Conservation (phyloP, 2,113 vertebrate species). For the Bagarius yarrelli region DNA sequence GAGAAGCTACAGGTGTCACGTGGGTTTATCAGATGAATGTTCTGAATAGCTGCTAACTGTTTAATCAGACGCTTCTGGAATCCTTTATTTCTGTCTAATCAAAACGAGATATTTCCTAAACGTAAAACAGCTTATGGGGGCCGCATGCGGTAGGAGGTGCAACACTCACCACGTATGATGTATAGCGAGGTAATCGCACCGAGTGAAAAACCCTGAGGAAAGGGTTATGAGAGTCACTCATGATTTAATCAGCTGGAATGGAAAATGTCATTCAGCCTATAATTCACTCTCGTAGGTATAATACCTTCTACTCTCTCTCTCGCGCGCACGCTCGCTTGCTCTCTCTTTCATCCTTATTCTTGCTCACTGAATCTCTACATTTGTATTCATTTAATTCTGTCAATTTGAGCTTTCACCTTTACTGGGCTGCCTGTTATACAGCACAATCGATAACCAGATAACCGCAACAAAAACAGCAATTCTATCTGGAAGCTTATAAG, state of each 20-base stretch:
- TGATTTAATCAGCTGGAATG: slow-evolving; percentile 14
- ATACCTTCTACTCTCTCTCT: neutral
- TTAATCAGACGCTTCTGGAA: neutral
- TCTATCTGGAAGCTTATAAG: neutral
- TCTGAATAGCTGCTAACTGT: neutral
- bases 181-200: neutral
- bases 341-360: neutral
- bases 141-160: no score
- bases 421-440: slow-evolving; percentile 11
- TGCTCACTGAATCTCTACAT: neutral
- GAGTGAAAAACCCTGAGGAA: neutral
- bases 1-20: neutral
- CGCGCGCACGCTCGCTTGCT: neutral
- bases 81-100: neutral
- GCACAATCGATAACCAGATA: slow-evolving; percentile 23
- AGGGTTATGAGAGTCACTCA: neutral
- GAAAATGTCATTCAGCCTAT: neutral
- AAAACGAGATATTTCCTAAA: neutral
- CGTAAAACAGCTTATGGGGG: neutral
- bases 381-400: slow-evolving; percentile 14
- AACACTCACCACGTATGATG: neutral
- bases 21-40: neutral
- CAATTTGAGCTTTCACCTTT: neutral
- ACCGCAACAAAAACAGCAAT: slow-evolving; percentile 13
- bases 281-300: neutral